These are phyloP conservation scores for Zoroaster sp. DNA, from an alignment of 53 echinoderm and acorn worm species.

Conservation along the genomic window DNA sequence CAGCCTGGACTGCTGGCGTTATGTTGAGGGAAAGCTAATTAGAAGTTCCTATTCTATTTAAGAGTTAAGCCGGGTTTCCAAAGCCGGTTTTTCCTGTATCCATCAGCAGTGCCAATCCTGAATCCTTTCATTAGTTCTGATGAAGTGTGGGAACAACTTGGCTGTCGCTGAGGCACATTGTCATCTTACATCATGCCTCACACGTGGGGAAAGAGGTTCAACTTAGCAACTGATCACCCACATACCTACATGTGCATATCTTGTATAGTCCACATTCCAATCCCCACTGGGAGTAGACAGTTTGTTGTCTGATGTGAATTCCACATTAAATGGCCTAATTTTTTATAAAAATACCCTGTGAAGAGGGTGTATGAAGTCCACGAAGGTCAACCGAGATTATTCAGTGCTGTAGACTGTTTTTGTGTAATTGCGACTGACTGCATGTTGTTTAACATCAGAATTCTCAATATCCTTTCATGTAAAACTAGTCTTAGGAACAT, in stretches of 20 bases:
- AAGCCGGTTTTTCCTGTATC: slow-evolving; percentile 13
- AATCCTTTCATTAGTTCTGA: background rate
- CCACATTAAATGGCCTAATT: background rate
- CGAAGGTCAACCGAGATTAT: too few species aligned
- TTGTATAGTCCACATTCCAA: too few species aligned
- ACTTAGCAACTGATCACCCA: background rate
- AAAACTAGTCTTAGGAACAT: too few species aligned
- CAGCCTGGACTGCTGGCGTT: background rate
- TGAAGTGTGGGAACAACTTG: background rate
- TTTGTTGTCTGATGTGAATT: background rate
- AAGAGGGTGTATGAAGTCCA: too few species aligned
- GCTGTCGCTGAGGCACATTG: too few species aligned
- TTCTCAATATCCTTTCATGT: too few species aligned
- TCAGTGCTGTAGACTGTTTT: too few species aligned
- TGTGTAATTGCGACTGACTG: too few species aligned
- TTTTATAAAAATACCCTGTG: too few species aligned
- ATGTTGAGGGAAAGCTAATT: background rate
- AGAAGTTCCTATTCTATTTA: slow-evolving; percentile 23
- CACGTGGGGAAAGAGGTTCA: background rate
- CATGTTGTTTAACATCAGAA: too few species aligned
- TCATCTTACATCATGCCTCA: background rate
- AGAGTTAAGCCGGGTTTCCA: background rate
- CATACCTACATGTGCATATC: background rate
- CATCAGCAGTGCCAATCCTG: background rate
- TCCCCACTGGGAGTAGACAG: background rate